These are phyloP conservation scores for Uropetala carovei DNA, from an alignment of 2,888 invertebrate genomes.

Conservation along the genomic window DNA sequence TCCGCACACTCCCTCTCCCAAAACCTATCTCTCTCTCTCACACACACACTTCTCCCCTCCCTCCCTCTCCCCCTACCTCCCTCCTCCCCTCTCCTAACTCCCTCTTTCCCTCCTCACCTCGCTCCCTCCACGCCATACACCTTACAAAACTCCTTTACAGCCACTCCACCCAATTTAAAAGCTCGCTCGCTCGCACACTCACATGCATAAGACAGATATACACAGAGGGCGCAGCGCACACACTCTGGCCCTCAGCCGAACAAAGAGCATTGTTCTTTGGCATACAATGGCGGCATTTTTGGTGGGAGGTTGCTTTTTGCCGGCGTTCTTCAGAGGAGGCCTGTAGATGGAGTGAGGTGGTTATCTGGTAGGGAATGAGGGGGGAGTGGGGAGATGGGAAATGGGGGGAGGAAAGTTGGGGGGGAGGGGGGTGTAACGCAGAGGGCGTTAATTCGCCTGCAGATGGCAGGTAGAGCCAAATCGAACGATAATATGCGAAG, in stretches of 20 bases:
- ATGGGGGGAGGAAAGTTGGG: no score
- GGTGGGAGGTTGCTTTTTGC: conserved; percentile 44
- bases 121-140: neutral
- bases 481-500: no score
- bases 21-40: neutral
- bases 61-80: neutral
- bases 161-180: neutral
- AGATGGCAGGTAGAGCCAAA: no score
- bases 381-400: no score
- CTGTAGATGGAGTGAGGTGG: neutral
- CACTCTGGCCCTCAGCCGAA: neutral
- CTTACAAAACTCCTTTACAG: neutral
- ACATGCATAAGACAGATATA: neutral
- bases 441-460: no score
- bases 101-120: neutral
- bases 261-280: conserved; percentile 49
- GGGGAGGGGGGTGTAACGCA: no score
- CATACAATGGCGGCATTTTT: conserved; percentile 42
- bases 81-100: neutral
- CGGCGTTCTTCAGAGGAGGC: conserved; percentile 6
- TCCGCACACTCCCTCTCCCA: no score
- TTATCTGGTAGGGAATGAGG: no score
- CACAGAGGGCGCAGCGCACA: neutral
- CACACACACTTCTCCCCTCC: no score
- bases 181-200: neutral